A percentile compares a stretch with the other conserved stretches of the same genome.
These are phyloP conservation scores for Toxotes jaculatrix DNA, from an alignment of 2,113 vertebrate genomes.

Conservation along the genomic window DNA sequence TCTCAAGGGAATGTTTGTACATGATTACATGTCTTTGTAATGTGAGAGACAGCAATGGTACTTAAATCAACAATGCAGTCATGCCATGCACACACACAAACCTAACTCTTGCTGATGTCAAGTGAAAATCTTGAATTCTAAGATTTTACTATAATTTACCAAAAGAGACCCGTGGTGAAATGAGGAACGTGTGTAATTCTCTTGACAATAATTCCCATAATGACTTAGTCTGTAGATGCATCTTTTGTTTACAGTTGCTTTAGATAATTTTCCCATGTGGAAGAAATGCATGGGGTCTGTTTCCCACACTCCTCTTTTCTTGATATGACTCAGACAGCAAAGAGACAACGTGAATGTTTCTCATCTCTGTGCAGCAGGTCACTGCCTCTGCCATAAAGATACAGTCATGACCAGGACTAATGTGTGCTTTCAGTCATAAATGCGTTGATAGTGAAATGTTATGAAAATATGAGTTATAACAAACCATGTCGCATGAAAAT, in stretches of 20 bases:
- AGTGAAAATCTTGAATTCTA: too few relatives aligned
- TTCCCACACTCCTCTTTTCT: constrained; percentile 65
- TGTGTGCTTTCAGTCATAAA: constrained; percentile 43
- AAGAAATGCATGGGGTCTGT: constrained; percentile 38
- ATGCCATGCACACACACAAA: background rate
- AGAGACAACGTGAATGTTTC: constrained; percentile 27
- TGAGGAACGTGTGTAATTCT: constrained; percentile 17
- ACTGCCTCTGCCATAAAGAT: constrained; percentile 50
- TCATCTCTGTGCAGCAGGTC: constrained; percentile 39
- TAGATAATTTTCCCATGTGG: constrained; percentile 47
- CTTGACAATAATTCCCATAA: constrained; percentile 35
- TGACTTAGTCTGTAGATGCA: constrained; percentile 6
- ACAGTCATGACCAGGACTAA: constrained; percentile 27
- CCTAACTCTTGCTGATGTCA: background rate
- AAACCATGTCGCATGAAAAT: background rate
- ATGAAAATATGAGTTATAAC: constrained; percentile 58
- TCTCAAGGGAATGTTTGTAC: constrained; percentile 13
- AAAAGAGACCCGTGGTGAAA: background rate
- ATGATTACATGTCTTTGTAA: constrained; percentile 10
- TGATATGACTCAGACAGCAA: constrained; percentile 46
- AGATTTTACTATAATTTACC: background rate
- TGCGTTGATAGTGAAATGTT: constrained; percentile 64
- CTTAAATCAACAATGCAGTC: constrained; percentile 14
- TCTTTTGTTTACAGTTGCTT: constrained; percentile 59
- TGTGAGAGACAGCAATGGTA: background rate